A percentile compares a stretch with the other conserved stretches of the same genome.
These are phyloP conservation scores for Hypotaenidia okinawae DNA, from an alignment of 2,797 vertebrate genomes.

Conservation along the genomic window DNA sequence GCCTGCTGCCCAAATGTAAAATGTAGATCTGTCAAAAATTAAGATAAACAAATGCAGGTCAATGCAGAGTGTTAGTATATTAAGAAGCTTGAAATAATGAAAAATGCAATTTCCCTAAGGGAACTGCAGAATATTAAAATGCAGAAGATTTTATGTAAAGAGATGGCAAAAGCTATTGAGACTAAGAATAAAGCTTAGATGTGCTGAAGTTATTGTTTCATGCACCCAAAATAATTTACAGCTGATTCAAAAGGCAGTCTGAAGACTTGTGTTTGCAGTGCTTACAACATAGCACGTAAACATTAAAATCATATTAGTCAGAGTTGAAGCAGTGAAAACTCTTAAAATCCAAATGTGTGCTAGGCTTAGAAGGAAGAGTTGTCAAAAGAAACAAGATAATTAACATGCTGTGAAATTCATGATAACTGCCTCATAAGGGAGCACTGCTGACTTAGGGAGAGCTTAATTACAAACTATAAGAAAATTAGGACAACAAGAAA, in stretches of 20 bases:
- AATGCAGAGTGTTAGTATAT: not conserved
- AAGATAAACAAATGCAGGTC: constrained; percentile 3
- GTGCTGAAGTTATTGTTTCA: not conserved
- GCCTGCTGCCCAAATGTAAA: not conserved
- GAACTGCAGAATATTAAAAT: not conserved
- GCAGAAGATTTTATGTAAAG: not conserved
- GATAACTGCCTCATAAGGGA: constrained; percentile 37
- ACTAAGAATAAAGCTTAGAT: not conserved
- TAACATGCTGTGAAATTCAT: constrained; percentile 24
- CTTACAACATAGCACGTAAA: not conserved
- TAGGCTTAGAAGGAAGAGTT: constrained; percentile 3
- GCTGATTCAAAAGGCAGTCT: not conserved
- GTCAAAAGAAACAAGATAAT: constrained; percentile 10
- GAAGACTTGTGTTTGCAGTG: not conserved
- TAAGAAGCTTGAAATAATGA: not conserved
- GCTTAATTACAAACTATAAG: constrained; percentile 19
- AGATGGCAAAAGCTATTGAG: not conserved
- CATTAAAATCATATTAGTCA: not conserved
- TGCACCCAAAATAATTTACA: not conserved
- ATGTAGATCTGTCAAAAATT: not conserved
- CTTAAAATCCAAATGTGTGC: not conserved
- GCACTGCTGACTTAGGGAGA: constrained; percentile 24
- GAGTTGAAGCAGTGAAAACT: constrained; percentile 20
- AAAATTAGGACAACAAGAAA: not conserved
- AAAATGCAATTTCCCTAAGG: not conserved